These are phyloP conservation scores for Drosophila ironensis DNA, from an alignment of 1,140 invertebrate genomes.

Conservation along the genomic window DNA sequence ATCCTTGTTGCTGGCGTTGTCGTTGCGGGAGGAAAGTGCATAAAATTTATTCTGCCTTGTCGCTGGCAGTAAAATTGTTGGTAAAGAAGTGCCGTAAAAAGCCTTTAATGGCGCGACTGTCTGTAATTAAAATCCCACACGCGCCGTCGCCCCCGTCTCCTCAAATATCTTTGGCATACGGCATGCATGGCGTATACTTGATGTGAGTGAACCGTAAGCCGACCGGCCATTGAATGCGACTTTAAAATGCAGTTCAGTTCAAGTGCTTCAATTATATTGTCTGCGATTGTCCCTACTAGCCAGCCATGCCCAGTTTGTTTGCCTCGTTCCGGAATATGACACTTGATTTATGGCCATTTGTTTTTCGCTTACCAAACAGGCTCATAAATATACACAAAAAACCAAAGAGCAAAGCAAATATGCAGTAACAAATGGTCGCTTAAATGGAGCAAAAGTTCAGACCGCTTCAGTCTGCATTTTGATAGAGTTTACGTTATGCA, in stretches of 20 bases:
- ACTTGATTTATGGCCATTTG: conserved; percentile 64
- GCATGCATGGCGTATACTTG: conserved; percentile 53
- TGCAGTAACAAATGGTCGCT: conserved; percentile 9
- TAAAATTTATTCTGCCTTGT: conserved; percentile 56
- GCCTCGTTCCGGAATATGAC: conserved; percentile 25
- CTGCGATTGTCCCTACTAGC: background rate
- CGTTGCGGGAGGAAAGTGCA: conserved; percentile 53
- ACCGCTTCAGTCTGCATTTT: conserved; percentile 7
- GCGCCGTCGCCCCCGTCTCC: conserved; percentile 17
- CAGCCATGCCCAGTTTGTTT: background rate
- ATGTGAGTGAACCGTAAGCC: conserved; percentile 65
- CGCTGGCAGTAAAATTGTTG: conserved; percentile 63
- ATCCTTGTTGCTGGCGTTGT: conserved; percentile 10
- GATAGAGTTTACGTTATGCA: conserved; percentile 14
- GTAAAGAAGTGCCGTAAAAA: conserved; percentile 73
- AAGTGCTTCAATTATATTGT: conserved; percentile 54
- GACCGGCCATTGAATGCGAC: conserved; percentile 12
- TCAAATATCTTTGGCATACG: background rate
- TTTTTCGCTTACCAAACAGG: conserved; percentile 60
- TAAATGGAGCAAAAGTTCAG: conserved; percentile 20
- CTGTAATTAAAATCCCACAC: conserved; percentile 68
- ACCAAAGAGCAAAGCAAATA: conserved; percentile 25
- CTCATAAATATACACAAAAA: conserved; percentile 58
- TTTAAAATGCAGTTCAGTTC: conserved; percentile 55
- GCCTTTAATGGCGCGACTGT: conserved; percentile 69